Conservation (phyloP, 2,888 invertebrate genomes). For the Chironomus tentans region DNA sequence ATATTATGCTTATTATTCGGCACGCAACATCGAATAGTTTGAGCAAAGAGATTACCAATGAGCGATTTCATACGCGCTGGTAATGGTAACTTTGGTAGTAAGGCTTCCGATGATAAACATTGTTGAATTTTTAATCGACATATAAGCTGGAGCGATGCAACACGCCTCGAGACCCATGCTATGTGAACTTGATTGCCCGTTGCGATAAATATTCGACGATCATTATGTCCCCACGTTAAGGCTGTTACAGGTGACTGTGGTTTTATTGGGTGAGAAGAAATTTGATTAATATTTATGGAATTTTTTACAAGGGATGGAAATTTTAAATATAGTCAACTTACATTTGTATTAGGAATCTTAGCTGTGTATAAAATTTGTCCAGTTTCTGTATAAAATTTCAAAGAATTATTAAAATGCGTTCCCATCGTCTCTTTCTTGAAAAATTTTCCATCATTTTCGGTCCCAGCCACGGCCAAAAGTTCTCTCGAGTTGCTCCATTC, state of each 20-base stretch:
- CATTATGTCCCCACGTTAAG: constrained; percentile 97
- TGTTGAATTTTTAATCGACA: constrained; percentile 74
- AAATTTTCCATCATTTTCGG: constrained; percentile 37
- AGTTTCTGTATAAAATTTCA: constrained; percentile 85
- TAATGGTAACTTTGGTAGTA: constrained; percentile 70
- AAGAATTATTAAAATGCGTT: constrained; percentile 63
- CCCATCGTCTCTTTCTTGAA: constrained; percentile 36
- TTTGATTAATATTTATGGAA: constrained; percentile 29
- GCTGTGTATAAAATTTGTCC: constrained; percentile 75
- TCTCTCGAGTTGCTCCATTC: constrained; percentile 97
- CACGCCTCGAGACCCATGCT: constrained; percentile 84
- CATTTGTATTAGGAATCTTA: constrained; percentile 67
- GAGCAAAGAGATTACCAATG: constrained; percentile 78
- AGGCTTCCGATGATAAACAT: constrained; percentile 61
- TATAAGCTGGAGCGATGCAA: constrained; percentile 82
- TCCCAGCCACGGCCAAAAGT: constrained; percentile 83
- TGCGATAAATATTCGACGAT: constrained; percentile 86
- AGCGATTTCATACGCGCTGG: constrained; percentile 79
- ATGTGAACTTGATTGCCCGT: constrained; percentile 87
- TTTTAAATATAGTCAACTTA: constrained; percentile 35
- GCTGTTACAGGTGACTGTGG: constrained; percentile 74
- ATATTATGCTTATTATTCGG: constrained; percentile 73
- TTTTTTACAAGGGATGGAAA: not conserved
- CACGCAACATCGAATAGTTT: constrained; percentile 94
- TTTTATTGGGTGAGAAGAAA: no score